Percentiles rank a stretch among this genome's conserved stretches.
phyloP scores from a whole-genome alignment of 2,113 vertebrate species.

The Bos taurus region DNA sequence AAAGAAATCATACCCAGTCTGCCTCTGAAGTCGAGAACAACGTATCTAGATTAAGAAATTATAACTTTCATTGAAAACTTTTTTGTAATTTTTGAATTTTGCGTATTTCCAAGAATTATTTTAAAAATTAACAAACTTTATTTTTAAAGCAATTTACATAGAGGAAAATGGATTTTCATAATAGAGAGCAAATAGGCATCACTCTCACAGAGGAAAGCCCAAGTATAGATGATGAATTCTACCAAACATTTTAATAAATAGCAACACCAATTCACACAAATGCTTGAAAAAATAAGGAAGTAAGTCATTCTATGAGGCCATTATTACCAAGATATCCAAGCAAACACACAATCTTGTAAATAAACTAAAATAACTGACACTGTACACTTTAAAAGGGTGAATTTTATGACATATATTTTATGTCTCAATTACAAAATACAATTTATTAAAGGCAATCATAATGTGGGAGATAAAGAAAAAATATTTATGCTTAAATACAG shows the following conservation, averaged over 20 bases:
- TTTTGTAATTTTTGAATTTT: background rate
- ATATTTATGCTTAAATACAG: background rate
- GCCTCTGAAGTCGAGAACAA: background rate
- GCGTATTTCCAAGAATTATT: background rate
- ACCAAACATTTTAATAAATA: background rate
- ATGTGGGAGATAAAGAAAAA: background rate
- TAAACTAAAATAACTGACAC: background rate
- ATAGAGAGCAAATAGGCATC: background rate
- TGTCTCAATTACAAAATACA: background rate
- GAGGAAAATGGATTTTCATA: background rate
- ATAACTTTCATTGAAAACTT: background rate
- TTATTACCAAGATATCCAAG: background rate
- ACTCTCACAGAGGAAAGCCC: background rate
- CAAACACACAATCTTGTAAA: background rate
- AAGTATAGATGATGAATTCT: background rate
- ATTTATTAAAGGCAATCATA: background rate
- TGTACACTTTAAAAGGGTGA: background rate
- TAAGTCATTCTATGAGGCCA: background rate
- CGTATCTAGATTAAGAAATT: background rate
- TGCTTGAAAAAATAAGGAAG: background rate
- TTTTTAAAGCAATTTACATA: background rate
- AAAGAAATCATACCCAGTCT: background rate
- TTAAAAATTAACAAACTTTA: background rate
- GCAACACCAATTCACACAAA: background rate
- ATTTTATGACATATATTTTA: background rate